Evolutionary conservation across 1,140 invertebrate genomes (phyloP).

Genomic region (Drosophila willistoni): DNA sequence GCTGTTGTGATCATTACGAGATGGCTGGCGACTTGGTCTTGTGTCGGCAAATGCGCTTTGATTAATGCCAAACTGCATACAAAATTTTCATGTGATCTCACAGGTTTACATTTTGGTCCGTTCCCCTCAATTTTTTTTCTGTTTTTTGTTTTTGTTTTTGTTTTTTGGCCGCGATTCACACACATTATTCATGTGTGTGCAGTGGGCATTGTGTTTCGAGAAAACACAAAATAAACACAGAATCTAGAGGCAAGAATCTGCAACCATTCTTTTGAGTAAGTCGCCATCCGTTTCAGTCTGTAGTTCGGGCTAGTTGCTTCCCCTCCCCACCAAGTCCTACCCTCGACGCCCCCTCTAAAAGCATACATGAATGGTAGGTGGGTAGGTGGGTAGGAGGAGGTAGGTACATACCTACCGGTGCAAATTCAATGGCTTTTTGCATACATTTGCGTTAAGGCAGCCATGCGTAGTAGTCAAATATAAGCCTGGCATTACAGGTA

Average conservation of each 20-base stretch:
- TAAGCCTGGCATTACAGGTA: background rate
- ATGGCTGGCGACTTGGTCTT: constrained; percentile 43
- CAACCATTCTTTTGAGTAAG: constrained; percentile 70
- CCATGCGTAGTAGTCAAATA: constrained; percentile 61
- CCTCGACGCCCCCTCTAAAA: background rate
- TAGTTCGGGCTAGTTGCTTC: background rate
- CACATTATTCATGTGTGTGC: constrained; percentile 81
- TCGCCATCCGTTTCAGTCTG: constrained; percentile 6
- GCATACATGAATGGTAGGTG: background rate
- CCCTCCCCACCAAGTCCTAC: background rate
- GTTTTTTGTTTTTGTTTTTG: background rate
- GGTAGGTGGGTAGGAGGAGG: background rate
- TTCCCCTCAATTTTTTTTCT: background rate
- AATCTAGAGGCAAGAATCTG: constrained; percentile 79
- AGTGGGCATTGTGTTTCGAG: constrained; percentile 25
- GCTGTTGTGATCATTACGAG: constrained; percentile 56
- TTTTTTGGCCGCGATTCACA: constrained; percentile 69
- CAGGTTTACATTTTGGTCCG: constrained; percentile 47
- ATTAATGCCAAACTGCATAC: constrained; percentile 73
- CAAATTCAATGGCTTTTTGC: constrained; percentile 81
- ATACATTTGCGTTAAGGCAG: constrained; percentile 79
- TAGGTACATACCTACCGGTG: constrained; percentile 21
- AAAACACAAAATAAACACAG: constrained; percentile 71
- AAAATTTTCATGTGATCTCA: constrained; percentile 66
- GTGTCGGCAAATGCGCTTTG: constrained; percentile 71